These are phyloP conservation scores for Microcebus lehilahytsara DNA, from an alignment of 2,113 vertebrate species.

Conservation along the genomic window DNA sequence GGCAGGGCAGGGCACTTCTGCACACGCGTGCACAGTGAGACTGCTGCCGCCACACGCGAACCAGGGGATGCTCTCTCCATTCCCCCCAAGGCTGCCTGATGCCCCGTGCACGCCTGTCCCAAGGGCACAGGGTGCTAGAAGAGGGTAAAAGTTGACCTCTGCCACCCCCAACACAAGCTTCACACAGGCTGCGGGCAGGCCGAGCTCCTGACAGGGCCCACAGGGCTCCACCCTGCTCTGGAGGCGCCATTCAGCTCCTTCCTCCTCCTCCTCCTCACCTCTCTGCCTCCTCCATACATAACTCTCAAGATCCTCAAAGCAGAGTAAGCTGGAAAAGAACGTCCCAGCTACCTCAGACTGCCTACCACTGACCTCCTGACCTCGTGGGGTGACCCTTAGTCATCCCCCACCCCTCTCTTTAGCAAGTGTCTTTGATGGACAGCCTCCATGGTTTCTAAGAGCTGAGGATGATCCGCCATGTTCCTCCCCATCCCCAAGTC, in stretches of 20 bases:
- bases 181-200: too few relatives aligned
- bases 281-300: neutral
- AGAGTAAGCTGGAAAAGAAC: neutral
- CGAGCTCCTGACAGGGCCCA: too few relatives aligned
- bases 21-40: neutral
- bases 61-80: neutral
- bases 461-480: neutral
- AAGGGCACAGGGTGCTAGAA: neutral
- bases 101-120: neutral
- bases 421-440: neutral
- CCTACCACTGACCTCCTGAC: neutral
- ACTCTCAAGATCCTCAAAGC: neutral
- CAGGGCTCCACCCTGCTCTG: neutral
- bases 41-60: accelerated
- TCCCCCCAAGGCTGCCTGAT: neutral
- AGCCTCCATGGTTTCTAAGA: neutral
- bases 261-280: too few relatives aligned
- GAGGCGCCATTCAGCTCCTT: neutral
- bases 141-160: neutral
- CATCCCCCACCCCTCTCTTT: neutral
- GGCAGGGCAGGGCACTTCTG: neutral
- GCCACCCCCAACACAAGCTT: neutral
- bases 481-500: neutral
- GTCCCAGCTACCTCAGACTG: accelerated
- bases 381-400: neutral